Evolutionary conservation across 2,113 vertebrate species (phyloP), one percentile per base, ranked within the genome.

Genomic region (Mirounga angustirostris): DNA sequence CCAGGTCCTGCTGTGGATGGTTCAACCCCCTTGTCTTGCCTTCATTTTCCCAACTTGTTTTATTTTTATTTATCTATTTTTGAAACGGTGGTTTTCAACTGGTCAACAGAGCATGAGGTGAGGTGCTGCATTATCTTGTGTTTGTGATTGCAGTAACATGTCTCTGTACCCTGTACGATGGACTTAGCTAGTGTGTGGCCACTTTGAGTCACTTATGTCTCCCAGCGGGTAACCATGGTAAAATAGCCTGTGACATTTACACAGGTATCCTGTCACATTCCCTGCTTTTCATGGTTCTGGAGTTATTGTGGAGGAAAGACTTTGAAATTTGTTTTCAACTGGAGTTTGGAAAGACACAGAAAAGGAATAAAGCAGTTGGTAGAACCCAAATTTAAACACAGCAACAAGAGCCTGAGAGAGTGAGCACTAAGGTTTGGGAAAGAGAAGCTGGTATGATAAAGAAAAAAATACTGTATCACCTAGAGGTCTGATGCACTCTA

Each of bases 301-400:
- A 67, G 76, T n/a, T 84, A 89, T 19, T 52, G 7, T n/a, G 36
- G 28, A 52, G 36, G 28, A 67, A 78, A 93, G 82, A 78, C 24
- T 30, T 14, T 40, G 82, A 93, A 93, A 92, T 6, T 83, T 79
- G 26, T 80, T 95, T 97, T 88, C 76, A 67, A 59, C n/a, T 65
- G 33, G 59, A 58, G 36, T 89, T 65, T 61, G 28, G 67, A 96
- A 93, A 93, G 80, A 52, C 46, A 92, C 1, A 81, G n/a, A 59
- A 30, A 87, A 92, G 59, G 18, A 52, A 43, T 67, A 85, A 96
- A 80, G 22, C 14, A 56, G 82, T n/a, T 24, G 52, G 52, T 7
- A 58, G 21, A 73, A 67, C 56, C 0, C 24, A 93, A 33, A 89
- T 79, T 74, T 82, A 54, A 85, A 92, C 5, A 26, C 4, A 24